phyloP scores from a whole-genome alignment of 2,888 invertebrate species.

The Cataglyphis livida region DNA sequence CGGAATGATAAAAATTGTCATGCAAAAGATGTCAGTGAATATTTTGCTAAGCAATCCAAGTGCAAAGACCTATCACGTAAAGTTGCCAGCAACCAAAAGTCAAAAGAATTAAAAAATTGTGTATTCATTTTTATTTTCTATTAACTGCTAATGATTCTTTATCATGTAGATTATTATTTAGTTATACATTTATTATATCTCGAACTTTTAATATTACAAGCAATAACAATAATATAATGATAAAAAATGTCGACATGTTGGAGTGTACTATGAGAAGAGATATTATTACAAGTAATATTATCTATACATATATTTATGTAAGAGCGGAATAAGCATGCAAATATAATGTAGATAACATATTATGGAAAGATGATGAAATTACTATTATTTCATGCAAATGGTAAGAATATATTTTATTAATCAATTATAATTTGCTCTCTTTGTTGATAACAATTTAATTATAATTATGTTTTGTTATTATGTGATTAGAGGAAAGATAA shows the following conservation, averaged over 20 bases:
- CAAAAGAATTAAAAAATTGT: background rate
- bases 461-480: background rate
- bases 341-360: background rate
- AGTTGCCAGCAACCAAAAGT: slow-evolving; percentile 47
- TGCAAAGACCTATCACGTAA: slow-evolving; percentile 53
- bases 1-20: background rate
- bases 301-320: background rate
- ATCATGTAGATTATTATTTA: background rate
- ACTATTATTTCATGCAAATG: slow-evolving; percentile 11
- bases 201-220: background rate
- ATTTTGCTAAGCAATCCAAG: slow-evolving; percentile 31
- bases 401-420: background rate
- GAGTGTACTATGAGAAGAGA: background rate
- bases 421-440: background rate
- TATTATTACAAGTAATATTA: background rate
- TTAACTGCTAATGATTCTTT: background rate
- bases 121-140: slow-evolving; percentile 11
- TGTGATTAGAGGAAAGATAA: background rate
- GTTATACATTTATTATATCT: background rate
- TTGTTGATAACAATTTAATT: background rate
- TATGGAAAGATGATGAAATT: background rate
- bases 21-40: slow-evolving; percentile 22
- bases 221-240: background rate
- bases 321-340: slow-evolving; percentile 32
- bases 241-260: background rate